Evolutionary conservation across 2,888 invertebrate genomes (phyloP).

Genomic region (Volucella zonaria): DNA sequence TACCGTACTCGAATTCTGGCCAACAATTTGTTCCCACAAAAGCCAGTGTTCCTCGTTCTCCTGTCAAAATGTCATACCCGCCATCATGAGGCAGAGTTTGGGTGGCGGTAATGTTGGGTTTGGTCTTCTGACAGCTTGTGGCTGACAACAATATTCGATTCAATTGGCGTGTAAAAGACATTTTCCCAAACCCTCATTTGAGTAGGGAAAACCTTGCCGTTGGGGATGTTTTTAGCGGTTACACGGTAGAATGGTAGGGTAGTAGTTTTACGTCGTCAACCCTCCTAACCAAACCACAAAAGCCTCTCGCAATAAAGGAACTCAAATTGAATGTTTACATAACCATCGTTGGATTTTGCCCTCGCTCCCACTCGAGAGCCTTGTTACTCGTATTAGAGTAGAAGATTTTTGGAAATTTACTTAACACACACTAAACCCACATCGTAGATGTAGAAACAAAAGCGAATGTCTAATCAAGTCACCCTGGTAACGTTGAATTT

Average conservation of each 20-base stretch:
- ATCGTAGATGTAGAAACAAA: slow-evolving; percentile 67
- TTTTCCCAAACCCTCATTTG: slow-evolving; percentile 38
- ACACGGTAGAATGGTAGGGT: neutral
- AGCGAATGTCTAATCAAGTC: slow-evolving; percentile 73
- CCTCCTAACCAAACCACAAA: neutral
- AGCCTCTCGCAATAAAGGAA: neutral
- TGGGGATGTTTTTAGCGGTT: slow-evolving; percentile 33
- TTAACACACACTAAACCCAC: slow-evolving; percentile 19
- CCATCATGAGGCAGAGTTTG: too few species aligned
- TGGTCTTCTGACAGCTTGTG: slow-evolving; percentile 9
- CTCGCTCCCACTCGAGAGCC: neutral
- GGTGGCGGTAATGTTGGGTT: neutral
- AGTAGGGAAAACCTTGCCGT: slow-evolving; percentile 1
- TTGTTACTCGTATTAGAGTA: slow-evolving; percentile 38
- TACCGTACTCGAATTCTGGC: too few species aligned
- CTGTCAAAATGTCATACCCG: too few species aligned
- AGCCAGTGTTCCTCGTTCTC: too few species aligned
- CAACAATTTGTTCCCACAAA: too few species aligned
- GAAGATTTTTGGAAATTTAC: slow-evolving; percentile 36
- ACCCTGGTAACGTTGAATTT: slow-evolving; percentile 5
- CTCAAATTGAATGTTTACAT: neutral
- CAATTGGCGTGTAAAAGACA: slow-evolving; percentile 65
- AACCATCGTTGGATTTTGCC: neutral
- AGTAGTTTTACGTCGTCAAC: slow-evolving; percentile 6
- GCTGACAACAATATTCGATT: slow-evolving; percentile 65